A percentile compares a stretch with the other conserved stretches of the same genome.
These are phyloP conservation scores for Tylochromis polylepis DNA, from an alignment of 2,113 vertebrate species.

Conservation along the genomic window DNA sequence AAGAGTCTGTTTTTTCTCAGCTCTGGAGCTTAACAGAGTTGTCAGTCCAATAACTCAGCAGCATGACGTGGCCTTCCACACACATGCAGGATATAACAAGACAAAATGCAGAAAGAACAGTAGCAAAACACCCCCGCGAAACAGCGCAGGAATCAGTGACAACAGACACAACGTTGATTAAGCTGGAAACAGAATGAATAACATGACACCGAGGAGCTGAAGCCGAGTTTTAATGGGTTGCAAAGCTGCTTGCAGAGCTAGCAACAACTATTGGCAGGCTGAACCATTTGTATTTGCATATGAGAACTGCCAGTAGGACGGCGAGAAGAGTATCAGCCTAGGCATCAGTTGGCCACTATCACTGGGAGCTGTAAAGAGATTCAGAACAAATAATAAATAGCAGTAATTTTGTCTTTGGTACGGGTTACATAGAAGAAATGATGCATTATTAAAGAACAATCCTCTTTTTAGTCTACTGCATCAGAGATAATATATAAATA, in stretches of 20 bases:
- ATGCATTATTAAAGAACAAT: too few species aligned
- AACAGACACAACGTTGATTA: not conserved
- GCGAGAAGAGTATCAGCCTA: not conserved
- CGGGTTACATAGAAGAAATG: too few species aligned
- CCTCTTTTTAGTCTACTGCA: too few species aligned
- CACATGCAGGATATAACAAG: not conserved
- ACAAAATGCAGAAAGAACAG: not conserved
- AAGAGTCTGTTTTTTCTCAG: not conserved
- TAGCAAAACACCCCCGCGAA: not conserved
- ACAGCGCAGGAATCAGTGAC: not conserved
- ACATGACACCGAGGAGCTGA: not conserved
- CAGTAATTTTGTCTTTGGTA: too few species aligned
- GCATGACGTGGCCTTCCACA: not conserved
- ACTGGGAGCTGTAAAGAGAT: too few species aligned
- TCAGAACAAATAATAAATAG: too few species aligned
- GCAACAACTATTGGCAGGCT: not conserved
- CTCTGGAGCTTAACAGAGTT: not conserved
- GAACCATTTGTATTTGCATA: not conserved
- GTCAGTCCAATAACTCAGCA: not conserved
- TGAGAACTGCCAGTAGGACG: not conserved
- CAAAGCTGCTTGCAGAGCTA: not conserved
- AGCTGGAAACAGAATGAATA: not conserved
- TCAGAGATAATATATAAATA: too few species aligned
- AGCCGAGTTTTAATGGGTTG: not conserved
- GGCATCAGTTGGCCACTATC: not conserved